Conservation (phyloP, 2,797 vertebrate genomes). For the Amniataba percoides region DNA sequence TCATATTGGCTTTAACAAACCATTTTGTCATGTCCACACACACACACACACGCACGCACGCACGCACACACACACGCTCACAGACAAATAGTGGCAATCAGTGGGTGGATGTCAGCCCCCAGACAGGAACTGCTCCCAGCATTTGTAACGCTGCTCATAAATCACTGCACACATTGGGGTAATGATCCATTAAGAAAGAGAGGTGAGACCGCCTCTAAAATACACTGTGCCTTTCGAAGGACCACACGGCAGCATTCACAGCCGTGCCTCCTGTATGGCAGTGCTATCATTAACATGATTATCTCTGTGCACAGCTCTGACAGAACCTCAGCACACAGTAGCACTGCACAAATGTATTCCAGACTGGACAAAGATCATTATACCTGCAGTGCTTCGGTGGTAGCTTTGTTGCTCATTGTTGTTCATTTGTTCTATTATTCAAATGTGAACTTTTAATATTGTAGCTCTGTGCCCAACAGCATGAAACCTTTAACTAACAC, state of each 20-base stretch:
- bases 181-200: conserved; percentile 66
- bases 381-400: not conserved
- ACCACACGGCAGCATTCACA: conserved; percentile 33
- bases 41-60: not conserved
- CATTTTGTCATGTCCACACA: conserved; percentile 20
- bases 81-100: conserved; percentile 66
- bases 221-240: conserved; percentile 54
- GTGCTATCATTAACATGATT: conserved; percentile 46
- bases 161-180: conserved; percentile 68
- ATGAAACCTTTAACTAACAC: not conserved
- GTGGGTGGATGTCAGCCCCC: conserved; percentile 63
- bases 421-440: conserved; percentile 1
- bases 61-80: conserved; percentile 43
- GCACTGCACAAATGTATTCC: not conserved
- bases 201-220: conserved; percentile 54
- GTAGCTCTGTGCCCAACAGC: not conserved
- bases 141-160: conserved; percentile 68
- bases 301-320: conserved; percentile 35
- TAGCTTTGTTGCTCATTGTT: not conserved
- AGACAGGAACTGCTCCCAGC: conserved; percentile 73
- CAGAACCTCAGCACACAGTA: conserved; percentile 18
- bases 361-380: not conserved
- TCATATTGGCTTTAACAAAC: conserved; percentile 42
- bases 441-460: conserved; percentile 15
- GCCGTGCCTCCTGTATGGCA: conserved; percentile 43